Percentiles rank a stretch among this genome's conserved stretches.
Evolutionary conservation across 2,113 vertebrate genomes (phyloP).

Genomic region (Engystomops pustulosus): DNA sequence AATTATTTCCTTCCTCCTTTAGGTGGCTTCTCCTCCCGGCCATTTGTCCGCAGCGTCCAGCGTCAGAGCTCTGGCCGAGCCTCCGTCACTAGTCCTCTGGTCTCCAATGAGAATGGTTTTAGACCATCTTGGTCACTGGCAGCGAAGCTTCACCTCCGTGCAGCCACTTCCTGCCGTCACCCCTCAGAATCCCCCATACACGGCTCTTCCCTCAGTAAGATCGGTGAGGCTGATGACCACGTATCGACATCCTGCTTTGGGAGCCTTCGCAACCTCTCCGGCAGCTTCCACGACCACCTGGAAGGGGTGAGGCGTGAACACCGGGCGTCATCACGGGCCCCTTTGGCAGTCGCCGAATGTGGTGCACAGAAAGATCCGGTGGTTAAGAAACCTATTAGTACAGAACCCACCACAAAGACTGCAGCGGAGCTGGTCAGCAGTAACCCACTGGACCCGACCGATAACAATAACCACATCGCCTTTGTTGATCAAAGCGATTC

Average conservation of each 20-base stretch:
- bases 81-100: slow-evolving; percentile 91
- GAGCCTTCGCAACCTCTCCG: slow-evolving; percentile 76
- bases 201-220: slow-evolving; percentile 88
- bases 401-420: slow-evolving; percentile 75
- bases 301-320: slow-evolving; percentile 81
- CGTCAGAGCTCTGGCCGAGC: slow-evolving; percentile 94
- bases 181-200: slow-evolving; percentile 89
- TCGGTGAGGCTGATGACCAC: slow-evolving; percentile 90
- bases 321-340: slow-evolving; percentile 81
- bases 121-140: slow-evolving; percentile 93
- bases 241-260: slow-evolving; percentile 93
- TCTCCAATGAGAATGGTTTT: slow-evolving; percentile 84
- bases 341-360: slow-evolving; percentile 89
- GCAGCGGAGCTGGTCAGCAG: slow-evolving; percentile 75
- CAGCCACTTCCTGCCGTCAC: slow-evolving; percentile 91
- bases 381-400: slow-evolving; percentile 70
- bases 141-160: slow-evolving; percentile 91
- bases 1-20: neutral
- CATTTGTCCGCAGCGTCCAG: slow-evolving; percentile 95
- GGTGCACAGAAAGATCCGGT: slow-evolving; percentile 78
- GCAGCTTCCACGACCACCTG: slow-evolving; percentile 72
- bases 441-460: slow-evolving; percentile 77
- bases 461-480: slow-evolving; percentile 93
- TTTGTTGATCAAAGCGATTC: slow-evolving; percentile 89
- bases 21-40: slow-evolving; percentile 96